Conservation (phyloP, 1,140 invertebrate genomes). For the Heliconius eleuchia region DNA sequence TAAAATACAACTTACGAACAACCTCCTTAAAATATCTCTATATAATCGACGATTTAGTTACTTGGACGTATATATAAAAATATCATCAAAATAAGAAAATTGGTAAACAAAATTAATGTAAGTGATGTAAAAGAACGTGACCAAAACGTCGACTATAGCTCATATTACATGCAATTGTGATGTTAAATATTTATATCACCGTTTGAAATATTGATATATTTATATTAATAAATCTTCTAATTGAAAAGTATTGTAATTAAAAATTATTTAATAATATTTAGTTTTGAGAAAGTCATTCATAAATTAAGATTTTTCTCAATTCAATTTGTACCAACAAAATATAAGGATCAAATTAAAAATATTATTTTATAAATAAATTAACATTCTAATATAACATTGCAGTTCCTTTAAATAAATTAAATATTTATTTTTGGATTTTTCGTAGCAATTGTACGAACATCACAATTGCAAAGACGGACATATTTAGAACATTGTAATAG, state of each 20-base stretch:
- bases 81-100: not conserved
- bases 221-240: not conserved
- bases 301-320: no score
- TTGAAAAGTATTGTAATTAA: not conserved
- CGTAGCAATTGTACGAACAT: not conserved
- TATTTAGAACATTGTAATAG: not conserved
- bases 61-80: conserved; percentile 16
- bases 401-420: not conserved
- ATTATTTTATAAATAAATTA: no score
- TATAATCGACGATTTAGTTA: conserved; percentile 23
- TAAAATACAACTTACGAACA: conserved; percentile 26
- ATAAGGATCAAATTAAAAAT: no score
- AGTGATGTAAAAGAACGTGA: not conserved
- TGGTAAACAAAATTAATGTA: not conserved
- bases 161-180: conserved; percentile 1
- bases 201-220: no score
- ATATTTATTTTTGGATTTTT: not conserved
- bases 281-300: no score
- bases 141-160: conserved; percentile 4
- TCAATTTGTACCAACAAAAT: no score
- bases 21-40: conserved; percentile 3
- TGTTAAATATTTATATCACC: not conserved
- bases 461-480: conserved; percentile 9
- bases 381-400: no score
- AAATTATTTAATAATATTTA: no score